Conservation (phyloP, 2,797 vertebrate species). For the Danio albolineatus region DNA sequence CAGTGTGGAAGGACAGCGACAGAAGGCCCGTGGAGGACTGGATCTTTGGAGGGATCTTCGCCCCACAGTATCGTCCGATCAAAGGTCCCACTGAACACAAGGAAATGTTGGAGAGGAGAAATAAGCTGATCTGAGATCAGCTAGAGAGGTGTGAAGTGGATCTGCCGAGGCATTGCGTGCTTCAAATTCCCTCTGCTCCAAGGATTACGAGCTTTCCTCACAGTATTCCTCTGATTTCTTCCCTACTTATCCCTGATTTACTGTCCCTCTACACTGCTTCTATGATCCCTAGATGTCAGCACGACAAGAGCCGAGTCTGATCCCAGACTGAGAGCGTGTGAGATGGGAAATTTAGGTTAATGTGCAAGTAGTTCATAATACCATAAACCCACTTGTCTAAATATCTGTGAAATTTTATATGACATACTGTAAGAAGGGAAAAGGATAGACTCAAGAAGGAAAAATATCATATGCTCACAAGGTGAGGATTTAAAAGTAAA, state of each 20-base stretch:
- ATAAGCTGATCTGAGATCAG: conserved; percentile 30
- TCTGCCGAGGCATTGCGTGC: conserved; percentile 15
- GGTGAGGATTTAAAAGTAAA: too few species aligned
- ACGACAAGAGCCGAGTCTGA: conserved; percentile 24
- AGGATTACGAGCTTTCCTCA: conserved; percentile 68
- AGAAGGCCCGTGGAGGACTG: conserved; percentile 92
- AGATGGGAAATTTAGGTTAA: neutral
- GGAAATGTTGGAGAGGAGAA: conserved; percentile 51
- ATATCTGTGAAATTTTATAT: too few species aligned
- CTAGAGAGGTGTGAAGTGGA: conserved; percentile 8
- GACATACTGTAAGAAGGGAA: too few species aligned
- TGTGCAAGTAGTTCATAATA: neutral
- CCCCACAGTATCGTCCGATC: conserved; percentile 96
- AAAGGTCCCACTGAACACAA: conserved; percentile 87
- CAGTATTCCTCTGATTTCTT: conserved; percentile 68
- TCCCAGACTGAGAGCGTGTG: neutral
- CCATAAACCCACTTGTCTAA: neutral
- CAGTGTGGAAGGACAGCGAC: conserved; percentile 95
- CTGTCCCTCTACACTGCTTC: conserved; percentile 55
- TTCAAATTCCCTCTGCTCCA: conserved; percentile 40
- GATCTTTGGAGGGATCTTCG: conserved; percentile 92
- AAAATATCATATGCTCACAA: too few species aligned
- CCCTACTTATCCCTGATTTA: conserved; percentile 34
- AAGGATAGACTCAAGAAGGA: too few species aligned
- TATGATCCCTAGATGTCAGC: conserved; percentile 36